Base-by-base conservation (phyloP, 2,113 vertebrate genomes). In the Anhinga rufa region DNA sequence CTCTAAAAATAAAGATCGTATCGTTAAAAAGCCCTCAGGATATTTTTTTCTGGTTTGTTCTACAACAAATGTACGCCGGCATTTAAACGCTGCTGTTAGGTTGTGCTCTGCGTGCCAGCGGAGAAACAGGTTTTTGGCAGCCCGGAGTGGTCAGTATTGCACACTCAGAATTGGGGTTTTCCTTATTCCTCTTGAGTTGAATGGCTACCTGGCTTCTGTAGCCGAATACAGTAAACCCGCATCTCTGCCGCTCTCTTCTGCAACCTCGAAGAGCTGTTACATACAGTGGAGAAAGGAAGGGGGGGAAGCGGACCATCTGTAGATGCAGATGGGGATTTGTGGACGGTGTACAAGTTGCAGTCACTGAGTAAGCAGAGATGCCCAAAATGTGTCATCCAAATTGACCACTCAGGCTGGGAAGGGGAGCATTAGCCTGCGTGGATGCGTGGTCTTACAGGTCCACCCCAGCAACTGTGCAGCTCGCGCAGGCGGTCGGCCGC, bases 241-340 rank as follows among this genome's bases (percentile, higher is more conserved):
- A 26, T 76, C 84, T 62, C 95, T 87, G 46, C 12, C 80, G 94
- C 72, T 85, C 58, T 68, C 72, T 40, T 60, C 91, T 88, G 82
- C 93, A 86, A 51, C 88, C 93, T 92, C 80, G 14, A 88, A 96
- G 96, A 97, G 96, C 97, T 92, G 78, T 94, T 93, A 82, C 46
- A 81, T 81, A 96, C 90, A 91, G 66, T 91, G 89, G 90, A 36
- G 95, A 94, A 95, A 88, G 86, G 86, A 85, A n/a, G 36, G 46
- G 25, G 4, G 4, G 1, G 65, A 64, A 76, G 79, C 92, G 71
- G 86, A 76, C 98, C 98, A 98, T 98, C 98, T 98, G 98, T 98
- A 88, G 95, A 94, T 98, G 96, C 98, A 98, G 98, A 98, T 98
- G 98, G 98, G 97, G 89, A 97, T 98, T 98, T 98, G 97, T 98